These are phyloP conservation scores for Otolemur crassicaudatus DNA, from an alignment of 2,797 vertebrate genomes.

Conservation along the genomic window DNA sequence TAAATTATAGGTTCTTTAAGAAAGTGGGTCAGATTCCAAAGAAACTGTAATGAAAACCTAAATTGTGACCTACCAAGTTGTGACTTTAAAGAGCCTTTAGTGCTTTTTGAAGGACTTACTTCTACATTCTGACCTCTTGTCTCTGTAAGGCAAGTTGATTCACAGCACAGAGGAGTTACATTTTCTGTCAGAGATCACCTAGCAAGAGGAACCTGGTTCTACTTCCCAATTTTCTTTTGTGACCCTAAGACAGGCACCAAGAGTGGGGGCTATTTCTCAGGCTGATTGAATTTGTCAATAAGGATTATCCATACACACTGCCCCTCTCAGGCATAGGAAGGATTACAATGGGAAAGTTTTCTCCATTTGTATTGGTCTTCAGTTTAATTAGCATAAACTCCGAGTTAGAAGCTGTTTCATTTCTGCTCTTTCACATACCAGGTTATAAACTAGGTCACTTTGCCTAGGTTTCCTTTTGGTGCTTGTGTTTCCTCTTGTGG, in stretches of 20 bases:
- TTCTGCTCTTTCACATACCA: neutral
- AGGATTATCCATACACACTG: neutral
- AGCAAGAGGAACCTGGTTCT: neutral
- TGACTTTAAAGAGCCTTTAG: neutral
- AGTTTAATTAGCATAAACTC: neutral
- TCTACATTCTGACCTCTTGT: neutral
- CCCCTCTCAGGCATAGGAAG: neutral
- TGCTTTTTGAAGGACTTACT: neutral
- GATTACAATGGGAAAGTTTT: neutral
- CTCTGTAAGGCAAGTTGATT: neutral
- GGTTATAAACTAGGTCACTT: neutral
- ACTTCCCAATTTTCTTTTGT: neutral
- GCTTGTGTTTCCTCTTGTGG: neutral
- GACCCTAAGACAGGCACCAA: neutral
- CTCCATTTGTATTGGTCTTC: neutral
- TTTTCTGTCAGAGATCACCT: neutral
- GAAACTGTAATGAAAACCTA: constrained; percentile 16
- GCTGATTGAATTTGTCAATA: neutral
- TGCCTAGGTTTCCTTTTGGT: neutral
- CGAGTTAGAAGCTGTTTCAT: neutral
- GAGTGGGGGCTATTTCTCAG: neutral
- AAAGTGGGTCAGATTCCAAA: neutral
- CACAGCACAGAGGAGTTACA: neutral
- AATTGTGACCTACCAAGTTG: neutral
- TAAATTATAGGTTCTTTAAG: neutral